Percentiles rank a stretch among this genome's conserved stretches.
Evolutionary conservation across 2,888 invertebrate genomes (phyloP).

Genomic region (Yponomeuta malinellus): DNA sequence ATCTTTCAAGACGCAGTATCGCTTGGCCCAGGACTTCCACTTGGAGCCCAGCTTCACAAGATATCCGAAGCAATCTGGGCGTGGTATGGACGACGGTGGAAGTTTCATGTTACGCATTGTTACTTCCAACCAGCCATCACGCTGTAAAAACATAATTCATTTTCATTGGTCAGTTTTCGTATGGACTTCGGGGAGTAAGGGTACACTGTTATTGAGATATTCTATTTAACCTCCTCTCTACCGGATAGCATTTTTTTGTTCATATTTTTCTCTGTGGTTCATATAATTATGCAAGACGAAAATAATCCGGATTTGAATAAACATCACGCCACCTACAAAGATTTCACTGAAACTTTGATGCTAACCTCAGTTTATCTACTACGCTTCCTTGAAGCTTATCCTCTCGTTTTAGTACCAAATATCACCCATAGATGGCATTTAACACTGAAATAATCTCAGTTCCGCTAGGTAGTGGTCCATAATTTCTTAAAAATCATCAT

Average conservation of each 20-base stretch:
- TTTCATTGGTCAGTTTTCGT: background rate
- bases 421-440: background rate
- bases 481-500: background rate
- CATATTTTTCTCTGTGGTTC: too few relatives aligned
- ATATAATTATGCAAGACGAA: too few relatives aligned
- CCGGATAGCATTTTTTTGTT: too few relatives aligned
- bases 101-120: constrained; percentile 88
- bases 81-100: constrained; percentile 85
- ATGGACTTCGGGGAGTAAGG: too few relatives aligned
- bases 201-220: too few relatives aligned
- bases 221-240: too few relatives aligned
- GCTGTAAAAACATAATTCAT: constrained; percentile 34
- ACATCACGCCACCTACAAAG: too few relatives aligned
- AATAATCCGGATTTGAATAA: too few relatives aligned
- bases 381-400: background rate
- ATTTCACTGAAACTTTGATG: background rate
- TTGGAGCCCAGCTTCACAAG: constrained; percentile 90
- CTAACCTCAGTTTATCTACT: background rate
- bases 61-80: constrained; percentile 95
- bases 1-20: constrained; percentile 96
- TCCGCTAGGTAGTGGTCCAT: background rate
- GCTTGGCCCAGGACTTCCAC: constrained; percentile 92
- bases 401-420: background rate
- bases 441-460: background rate
- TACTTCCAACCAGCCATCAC: constrained; percentile 73